Base-by-base conservation (phyloP, 2,888 invertebrate species). In the Spilosoma lubricipeda region DNA sequence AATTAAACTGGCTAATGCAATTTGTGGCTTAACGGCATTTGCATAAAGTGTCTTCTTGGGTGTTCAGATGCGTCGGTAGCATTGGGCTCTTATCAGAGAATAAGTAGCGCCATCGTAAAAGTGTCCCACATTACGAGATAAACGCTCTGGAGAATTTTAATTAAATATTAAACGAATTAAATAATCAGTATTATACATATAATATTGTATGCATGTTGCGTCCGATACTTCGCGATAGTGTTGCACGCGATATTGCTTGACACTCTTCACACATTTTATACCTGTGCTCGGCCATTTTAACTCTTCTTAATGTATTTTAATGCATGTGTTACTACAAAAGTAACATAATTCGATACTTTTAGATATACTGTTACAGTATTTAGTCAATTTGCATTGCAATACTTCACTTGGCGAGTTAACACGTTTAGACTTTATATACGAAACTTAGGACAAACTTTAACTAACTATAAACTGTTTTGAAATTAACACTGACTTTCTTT, bases 91-190 rank as follows among this genome's bases (percentile, higher is more conserved):
- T 95, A 95, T 95, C 95, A 92, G 92, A 91, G 90, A 92, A 91
- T 93, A 92, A 93, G 95, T 92, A 95, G 94, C 93, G 92, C 92
- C 95, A 91, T 94, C 95, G 94, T 95, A 94, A 95, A 95, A 93
- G 94, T 95, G 95, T 95, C 95, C 95, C 92, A 95, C 95, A 94
- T 94, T 95, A 94, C 93, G 93, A 95, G 95, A 95, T 95, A 95
- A 95, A 93, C 92, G 92, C 91, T 94, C 92, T 91, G 90, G 93
- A 92, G 95, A 94, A 95, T 95, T 94, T 95, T 94, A 95, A 95
- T 95, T 95, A 95, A 95, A 95, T 95, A 95, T 95, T 94, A 95
- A 95, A 94, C 85, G 94, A 95, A 95, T 95, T 93, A 93, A 95
- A 95, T 94, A 93, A 95, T 95, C 95, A 95, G 95, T 95, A 95